Base-by-base conservation (phyloP, 2,888 invertebrate species). In the Drosophila acutilabella region DNA sequence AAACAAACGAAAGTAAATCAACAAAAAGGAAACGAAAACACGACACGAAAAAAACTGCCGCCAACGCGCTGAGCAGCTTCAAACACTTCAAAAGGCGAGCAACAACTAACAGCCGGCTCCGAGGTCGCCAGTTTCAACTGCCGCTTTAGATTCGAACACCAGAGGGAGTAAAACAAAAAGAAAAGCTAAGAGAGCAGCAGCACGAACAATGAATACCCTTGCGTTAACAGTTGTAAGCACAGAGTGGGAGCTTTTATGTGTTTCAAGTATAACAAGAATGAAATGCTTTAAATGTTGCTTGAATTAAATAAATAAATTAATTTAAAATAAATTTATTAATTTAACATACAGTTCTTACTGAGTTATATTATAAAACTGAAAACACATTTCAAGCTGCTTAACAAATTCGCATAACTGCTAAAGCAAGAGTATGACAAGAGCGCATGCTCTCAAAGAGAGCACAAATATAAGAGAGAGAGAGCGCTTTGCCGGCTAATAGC, bases 1-100 rank as follows among this genome's bases (percentile, higher is more conserved):
- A 88, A 89, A 89, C 89, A 74, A 88, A 89, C 78, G 78, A 78
- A 88, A 81, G 77, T 79, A 89, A 84, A 81, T 80, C 89, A 89
- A 88, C 81, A 83, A 81, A 88, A 89, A 81, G 66, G 57, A 81
- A 89, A 89, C 77, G 74, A 80, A 86, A 88, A 77, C 83, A 80
- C 79, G 69, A 74, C 72, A 76, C 81, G 66, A 77, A 40, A 59
- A 40, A 59, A 30, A 30, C 30, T 64, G 68, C 74, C 56, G 65
- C 74, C 74, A 78, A 88, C 86, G 87, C 87, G 84, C 76, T 78
- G 30, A 30, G 76, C 71, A 69, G 74, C 68, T 85, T 67, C 79
- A 81, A 88, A 79, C 73, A 79, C 71, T 79, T 82, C 82, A 72
- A 64, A 74, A 70, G 74, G 70, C 78, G 78, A 81, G 81, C 78